Percentiles rank a stretch among this genome's conserved stretches.
These are phyloP conservation scores for Astyanax mexicanus DNA, from an alignment of 2,797 vertebrate species.

Conservation along the genomic window DNA sequence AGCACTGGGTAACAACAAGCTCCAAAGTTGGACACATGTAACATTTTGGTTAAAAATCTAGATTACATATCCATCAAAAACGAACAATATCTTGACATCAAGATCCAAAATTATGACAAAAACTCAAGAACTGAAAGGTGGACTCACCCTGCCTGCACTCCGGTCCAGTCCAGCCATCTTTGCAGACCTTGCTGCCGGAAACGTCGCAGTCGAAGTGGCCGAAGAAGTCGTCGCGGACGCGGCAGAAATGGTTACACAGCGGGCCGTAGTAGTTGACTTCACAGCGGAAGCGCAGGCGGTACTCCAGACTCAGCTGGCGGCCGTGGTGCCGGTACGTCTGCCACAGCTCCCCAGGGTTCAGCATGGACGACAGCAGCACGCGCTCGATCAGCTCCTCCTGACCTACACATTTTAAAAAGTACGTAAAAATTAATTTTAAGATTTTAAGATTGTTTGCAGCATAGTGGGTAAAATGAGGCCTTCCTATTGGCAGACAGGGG, in stretches of 20 bases:
- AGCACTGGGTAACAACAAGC: no score
- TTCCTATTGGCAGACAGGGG: no score
- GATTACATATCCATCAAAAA: no score
- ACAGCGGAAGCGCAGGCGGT: conserved; percentile 80
- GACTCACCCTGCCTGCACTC: conserved; percentile 78
- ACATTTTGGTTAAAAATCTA: no score
- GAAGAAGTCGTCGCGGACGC: conserved; percentile 80
- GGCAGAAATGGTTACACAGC: conserved; percentile 81
- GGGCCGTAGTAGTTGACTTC: conserved; percentile 81
- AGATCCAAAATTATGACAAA: no score
- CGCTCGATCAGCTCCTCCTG: conserved; percentile 76
- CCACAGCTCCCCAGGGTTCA: conserved; percentile 83
- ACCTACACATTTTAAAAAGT: no score
- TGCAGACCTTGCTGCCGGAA: conserved; percentile 80
- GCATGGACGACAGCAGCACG: conserved; percentile 80
- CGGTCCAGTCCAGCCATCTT: conserved; percentile 80
- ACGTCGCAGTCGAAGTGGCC: conserved; percentile 81
- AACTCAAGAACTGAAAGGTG: not conserved
- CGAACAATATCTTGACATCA: no score
- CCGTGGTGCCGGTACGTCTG: conserved; percentile 75
- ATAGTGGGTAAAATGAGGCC: no score
- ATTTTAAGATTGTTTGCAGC: no score
- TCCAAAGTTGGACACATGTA: no score
- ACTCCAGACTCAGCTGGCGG: conserved; percentile 72
- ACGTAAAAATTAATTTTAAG: no score